phyloP scores from a whole-genome alignment of 2,888 invertebrate genomes.

The Macrosiphum euphorbiae region DNA sequence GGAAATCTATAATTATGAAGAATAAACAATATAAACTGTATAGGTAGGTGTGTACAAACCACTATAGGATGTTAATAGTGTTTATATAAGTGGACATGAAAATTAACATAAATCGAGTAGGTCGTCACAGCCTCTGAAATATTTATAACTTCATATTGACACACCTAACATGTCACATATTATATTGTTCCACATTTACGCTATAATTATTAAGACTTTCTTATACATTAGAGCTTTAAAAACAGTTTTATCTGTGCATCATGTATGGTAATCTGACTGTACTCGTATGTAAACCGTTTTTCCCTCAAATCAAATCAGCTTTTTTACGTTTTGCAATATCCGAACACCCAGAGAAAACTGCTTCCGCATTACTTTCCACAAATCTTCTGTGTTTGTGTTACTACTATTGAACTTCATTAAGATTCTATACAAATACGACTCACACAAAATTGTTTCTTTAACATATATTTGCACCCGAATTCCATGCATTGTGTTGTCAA shows the following conservation, averaged over 20 bases:
- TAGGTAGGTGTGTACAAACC: neutral
- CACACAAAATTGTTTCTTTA: neutral
- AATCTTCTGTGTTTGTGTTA: neutral
- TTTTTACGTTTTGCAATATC: neutral
- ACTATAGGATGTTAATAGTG: neutral
- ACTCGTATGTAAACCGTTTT: neutral
- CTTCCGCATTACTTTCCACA: neutral
- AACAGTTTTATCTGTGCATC: neutral
- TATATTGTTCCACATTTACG: neutral
- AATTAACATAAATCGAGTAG: neutral
- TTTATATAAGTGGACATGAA: neutral
- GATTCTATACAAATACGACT: neutral
- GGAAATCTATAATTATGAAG: neutral
- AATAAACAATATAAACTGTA: neutral
- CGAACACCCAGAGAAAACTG: neutral
- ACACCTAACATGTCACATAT: neutral
- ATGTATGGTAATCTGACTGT: neutral
- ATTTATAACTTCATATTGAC: neutral
- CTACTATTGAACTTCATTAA: neutral
- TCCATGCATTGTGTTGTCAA: constrained; percentile 13
- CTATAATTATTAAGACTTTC: neutral
- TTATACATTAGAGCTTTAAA: neutral
- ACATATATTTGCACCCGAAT: constrained; percentile 14
- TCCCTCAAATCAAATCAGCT: neutral
- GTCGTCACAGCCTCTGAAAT: neutral